Evolutionary conservation across 1,140 invertebrate species (phyloP).

Genomic region (Cepaea nemoralis): DNA sequence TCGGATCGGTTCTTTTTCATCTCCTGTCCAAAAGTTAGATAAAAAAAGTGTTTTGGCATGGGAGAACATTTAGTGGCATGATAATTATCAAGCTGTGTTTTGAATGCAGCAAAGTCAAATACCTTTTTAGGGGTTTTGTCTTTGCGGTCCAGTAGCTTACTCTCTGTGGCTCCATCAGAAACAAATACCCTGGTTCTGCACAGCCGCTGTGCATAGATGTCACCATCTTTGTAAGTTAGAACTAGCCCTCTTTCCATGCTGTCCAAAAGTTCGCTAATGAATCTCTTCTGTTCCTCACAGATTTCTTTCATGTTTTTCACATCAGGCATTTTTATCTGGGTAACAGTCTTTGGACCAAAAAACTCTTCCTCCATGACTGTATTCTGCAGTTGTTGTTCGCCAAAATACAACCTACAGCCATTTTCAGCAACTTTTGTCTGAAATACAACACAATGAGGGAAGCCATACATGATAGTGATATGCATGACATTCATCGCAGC

Average conservation of each 20-base stretch:
- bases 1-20: conserved; percentile 8
- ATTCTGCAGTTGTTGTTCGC: not conserved
- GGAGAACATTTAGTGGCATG: too few relatives aligned
- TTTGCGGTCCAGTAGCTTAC: not conserved
- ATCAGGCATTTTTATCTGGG: conserved; percentile 11
- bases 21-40: conserved; percentile 27
- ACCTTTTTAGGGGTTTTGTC: not conserved
- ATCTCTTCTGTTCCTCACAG: not conserved
- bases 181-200: conserved; percentile 29
- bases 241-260: conserved; percentile 31
- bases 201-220: conserved; percentile 28
- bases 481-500: not conserved
- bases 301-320: not conserved
- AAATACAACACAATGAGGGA: not conserved
- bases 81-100: not conserved
- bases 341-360: conserved; percentile 16
- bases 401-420: conserved; percentile 13
- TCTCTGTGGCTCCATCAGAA: not conserved
- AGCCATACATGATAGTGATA: not conserved
- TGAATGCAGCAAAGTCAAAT: conserved; percentile 15
- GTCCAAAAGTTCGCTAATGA: conserved; percentile 18
- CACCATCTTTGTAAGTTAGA: conserved; percentile 4
- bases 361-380: not conserved
- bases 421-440: not conserved
- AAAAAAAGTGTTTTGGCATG: conserved; percentile 1